Conservation (phyloP, 2,113 vertebrate genomes). For the Thalassoma bifasciatum region DNA sequence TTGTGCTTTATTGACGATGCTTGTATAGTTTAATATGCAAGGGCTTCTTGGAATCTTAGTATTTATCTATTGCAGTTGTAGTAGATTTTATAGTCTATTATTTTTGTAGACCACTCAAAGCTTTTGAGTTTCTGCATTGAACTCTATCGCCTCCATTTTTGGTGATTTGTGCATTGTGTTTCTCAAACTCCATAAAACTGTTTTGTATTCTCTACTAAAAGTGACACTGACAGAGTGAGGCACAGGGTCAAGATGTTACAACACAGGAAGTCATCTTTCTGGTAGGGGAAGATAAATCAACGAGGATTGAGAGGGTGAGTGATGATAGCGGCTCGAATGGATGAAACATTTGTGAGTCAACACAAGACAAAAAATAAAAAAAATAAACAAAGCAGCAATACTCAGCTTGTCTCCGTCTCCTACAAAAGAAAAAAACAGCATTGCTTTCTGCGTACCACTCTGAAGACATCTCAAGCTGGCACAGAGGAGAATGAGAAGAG, state of each 20-base stretch:
- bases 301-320: slow-evolving; percentile 11
- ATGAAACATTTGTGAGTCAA: slow-evolving; percentile 62
- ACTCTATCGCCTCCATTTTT: not conserved
- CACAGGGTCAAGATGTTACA: slow-evolving; percentile 7
- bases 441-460: slow-evolving; percentile 59
- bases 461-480: slow-evolving; percentile 63
- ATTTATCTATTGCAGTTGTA: not conserved
- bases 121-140: not conserved
- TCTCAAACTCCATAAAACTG: not conserved
- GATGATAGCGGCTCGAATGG: slow-evolving; percentile 10
- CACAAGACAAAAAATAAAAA: slow-evolving; percentile 21
- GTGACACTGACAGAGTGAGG: slow-evolving; percentile 18
- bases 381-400: slow-evolving; percentile 18
- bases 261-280: slow-evolving; percentile 12
- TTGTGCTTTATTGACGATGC: not conserved
- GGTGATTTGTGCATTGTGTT: not conserved
- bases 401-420: slow-evolving; percentile 36
- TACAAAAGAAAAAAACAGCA: slow-evolving; percentile 48
- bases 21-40: not conserved
- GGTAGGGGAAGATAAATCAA: slow-evolving; percentile 39
- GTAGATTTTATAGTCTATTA: not conserved
- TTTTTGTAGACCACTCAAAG: not conserved
- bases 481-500: slow-evolving; percentile 49
- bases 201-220: slow-evolving; percentile 8
- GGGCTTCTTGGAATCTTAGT: no score